phyloP scores from a whole-genome alignment of 2,888 invertebrate species.

The Apotomis turbidana region DNA sequence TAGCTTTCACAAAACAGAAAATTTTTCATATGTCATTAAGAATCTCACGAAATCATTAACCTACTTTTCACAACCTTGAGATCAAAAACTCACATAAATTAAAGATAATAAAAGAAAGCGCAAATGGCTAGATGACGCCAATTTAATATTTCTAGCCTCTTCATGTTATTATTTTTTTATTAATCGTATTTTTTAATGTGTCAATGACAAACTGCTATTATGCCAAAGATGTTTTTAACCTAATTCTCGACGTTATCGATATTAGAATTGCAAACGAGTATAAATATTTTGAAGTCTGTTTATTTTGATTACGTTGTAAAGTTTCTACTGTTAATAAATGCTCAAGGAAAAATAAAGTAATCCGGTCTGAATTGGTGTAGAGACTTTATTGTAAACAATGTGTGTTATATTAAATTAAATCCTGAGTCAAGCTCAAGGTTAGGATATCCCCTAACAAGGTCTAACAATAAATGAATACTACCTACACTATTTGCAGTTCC shows the following conservation, averaged over 20 bases:
- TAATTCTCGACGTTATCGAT: constrained; percentile 1
- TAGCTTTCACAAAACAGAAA: constrained; percentile 23
- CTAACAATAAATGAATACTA: too few relatives aligned
- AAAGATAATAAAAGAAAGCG: constrained; percentile 29
- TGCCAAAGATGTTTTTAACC: constrained; percentile 16
- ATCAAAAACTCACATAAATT: constrained; percentile 31
- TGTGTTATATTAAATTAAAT: constrained; percentile 10
- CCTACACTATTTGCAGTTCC: too few relatives aligned
- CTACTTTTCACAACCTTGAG: constrained; percentile 37
- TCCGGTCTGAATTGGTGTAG: not conserved
- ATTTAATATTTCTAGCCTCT: constrained; percentile 23
- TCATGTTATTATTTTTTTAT: constrained; percentile 16
- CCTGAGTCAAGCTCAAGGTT: constrained; percentile 15
- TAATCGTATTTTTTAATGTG: constrained; percentile 20
- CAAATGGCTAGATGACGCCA: constrained; percentile 10
- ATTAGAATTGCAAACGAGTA: not conserved
- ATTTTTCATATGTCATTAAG: constrained; percentile 11
- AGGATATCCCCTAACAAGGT: constrained; percentile 23
- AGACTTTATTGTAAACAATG: constrained; percentile 19
- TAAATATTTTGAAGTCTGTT: not conserved
- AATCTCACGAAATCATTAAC: constrained; percentile 32
- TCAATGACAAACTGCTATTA: constrained; percentile 21
- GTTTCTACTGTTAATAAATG: constrained; percentile 6
- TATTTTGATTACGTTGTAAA: not conserved
- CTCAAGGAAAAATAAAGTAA: constrained; percentile 2